Base-by-base conservation (phyloP, 2,113 vertebrate genomes). In the Hylia prasina region DNA sequence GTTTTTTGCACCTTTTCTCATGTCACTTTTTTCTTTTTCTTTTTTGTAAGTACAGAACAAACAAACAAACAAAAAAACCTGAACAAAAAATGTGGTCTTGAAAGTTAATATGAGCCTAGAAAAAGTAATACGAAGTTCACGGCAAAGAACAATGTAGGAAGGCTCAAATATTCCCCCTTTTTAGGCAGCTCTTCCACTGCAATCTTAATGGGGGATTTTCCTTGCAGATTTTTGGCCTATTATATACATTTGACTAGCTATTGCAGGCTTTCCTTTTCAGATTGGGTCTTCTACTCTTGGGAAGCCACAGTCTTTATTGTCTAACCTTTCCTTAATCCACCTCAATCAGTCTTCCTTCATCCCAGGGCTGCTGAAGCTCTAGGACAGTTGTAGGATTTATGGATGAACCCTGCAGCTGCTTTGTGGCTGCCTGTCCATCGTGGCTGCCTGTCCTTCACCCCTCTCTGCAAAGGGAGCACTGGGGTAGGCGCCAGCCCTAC, bases 381-480 rank as follows among this genome's bases (percentile, higher is more conserved):
- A 39, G n/a, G 54, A 30, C 5, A 50, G 40, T 35, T 53, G 53
- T 21, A 40, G 78, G 40, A 79, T 17, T 39, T 44, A 57, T 1
- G 4, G 81, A 56, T 23, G 90, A 86, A 16, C 35, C 57, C 16
- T 0, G 0, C 5, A 22, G 65, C 77, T 87, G 61, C 57, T 66
- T 68, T 1, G 6, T 42, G 47, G 15, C 44, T 2, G 35, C 13
- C 30, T 56, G 23, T 63, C 42, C 1, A 0, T 30, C 6, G 14
- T 2, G 1, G 31, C 28, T 15, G 3, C 40, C 39, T 25, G 23
- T 72, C 33, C 44, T 83, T 69, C 1, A 0, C 7, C 15, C 8
- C 8, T 2, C 30, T 57, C 61, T 0, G 6, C 54, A 3, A 58
- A 76, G 37, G 54, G 68, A 90, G 68, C 4, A 0, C 35, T 37